Evolutionary conservation across 1,140 invertebrate genomes (phyloP), one percentile per base, ranked within the genome.

Genomic region (Tenebrio molitor): DNA sequence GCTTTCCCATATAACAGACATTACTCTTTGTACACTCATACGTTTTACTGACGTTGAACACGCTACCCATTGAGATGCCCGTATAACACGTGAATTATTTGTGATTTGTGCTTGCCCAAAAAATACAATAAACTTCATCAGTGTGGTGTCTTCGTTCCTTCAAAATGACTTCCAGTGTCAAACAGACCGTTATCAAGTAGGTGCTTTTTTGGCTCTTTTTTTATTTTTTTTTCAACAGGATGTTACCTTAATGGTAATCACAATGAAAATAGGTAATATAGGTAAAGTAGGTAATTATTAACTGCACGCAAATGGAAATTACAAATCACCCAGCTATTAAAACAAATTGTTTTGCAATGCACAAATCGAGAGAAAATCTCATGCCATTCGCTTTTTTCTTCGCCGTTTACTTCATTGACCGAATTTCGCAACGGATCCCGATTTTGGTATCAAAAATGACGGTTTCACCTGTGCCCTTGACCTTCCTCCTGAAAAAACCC

Each of bases 151-250:
- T 58, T 25, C 25, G 21, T 58, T 53, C 21, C n/a, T 12, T 6
- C 15, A 46, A 44, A 34, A 79, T 80, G 79, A 80, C 79, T 58
- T 76, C 79, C 17, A 68, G 77, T 36, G 78, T 80, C 19, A 80
- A 80, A 46, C 77, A 80, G 69, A 80, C 77, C 64, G 79, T 80
- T 46, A 79, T 80, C 70, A 79, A 78, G 79, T 80, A 78, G 77
- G 79, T 76, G 12, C 21, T 65, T 4, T 65, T 65, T 65, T 29
- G 3, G 25, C 25, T 4, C 8, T 29, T 29, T 29, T 29, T 29
- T 29, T 29, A 29, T 29, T 29, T 29, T 29, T 3, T 29, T 8
- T 4, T 29, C 25, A n/a, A n/a, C n/a, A n/a, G n/a, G n/a, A n/a
- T n/a, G n/a, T n/a, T n/a, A n/a, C n/a, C n/a, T n/a, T n/a, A n/a